Conservation (phyloP, 1,140 invertebrate genomes). For the Leptopilina clavipes region DNA sequence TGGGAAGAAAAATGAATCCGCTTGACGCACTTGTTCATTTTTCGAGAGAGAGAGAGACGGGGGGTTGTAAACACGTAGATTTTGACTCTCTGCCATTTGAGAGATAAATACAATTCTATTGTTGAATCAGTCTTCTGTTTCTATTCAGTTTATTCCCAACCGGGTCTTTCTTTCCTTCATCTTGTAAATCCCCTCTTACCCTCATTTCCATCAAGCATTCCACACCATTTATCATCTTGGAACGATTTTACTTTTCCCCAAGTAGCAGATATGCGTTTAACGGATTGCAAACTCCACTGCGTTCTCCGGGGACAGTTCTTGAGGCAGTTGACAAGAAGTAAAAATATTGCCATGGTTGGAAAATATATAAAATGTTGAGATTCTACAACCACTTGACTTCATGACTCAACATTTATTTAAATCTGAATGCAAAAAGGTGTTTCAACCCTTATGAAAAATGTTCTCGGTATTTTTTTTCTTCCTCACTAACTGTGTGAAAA, state of each 20-base stretch:
- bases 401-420: neutral
- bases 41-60: neutral
- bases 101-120: slow-evolving; percentile 3
- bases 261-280: slow-evolving; percentile 16
- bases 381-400: neutral
- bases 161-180: neutral
- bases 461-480: no score
- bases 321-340: neutral
- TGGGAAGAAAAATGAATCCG: neutral
- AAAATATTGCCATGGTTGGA: neutral
- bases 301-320: neutral
- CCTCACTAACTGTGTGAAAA: no score
- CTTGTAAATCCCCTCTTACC: slow-evolving; percentile 20
- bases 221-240: slow-evolving; percentile 6
- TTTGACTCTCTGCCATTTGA: neutral
- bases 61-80: neutral
- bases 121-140: slow-evolving; percentile 5
- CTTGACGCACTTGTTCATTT: neutral
- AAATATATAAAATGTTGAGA: neutral
- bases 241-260: slow-evolving; percentile 8
- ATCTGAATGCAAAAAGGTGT: neutral
- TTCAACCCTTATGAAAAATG: neutral
- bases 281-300: neutral
- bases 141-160: neutral
- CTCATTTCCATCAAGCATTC: slow-evolving; percentile 9